These are phyloP conservation scores for Sebastes glaucus DNA, from an alignment of 2,797 vertebrate genomes.

Conservation along the genomic window DNA sequence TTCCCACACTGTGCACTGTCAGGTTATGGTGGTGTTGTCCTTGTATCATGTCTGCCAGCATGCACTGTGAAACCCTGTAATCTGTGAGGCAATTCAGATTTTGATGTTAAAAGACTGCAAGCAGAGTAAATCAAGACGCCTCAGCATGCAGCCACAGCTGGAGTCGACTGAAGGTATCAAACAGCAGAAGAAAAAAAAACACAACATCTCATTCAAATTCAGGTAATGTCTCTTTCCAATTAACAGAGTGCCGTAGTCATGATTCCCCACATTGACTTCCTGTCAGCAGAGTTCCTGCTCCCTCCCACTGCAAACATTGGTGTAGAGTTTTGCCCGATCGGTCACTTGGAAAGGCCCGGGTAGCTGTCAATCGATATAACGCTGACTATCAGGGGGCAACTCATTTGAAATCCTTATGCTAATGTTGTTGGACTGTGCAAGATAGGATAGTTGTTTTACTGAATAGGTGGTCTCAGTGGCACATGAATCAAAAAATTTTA, in stretches of 20 bases:
- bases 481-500: too few species aligned
- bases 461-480: background rate
- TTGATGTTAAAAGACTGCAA: background rate
- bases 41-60: background rate
- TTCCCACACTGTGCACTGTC: background rate
- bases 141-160: slow-evolving; percentile 4
- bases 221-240: slow-evolving; percentile 57
- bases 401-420: background rate
- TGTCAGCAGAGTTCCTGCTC: slow-evolving; percentile 42
- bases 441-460: background rate
- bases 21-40: background rate
- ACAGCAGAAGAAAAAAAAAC: background rate
- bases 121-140: slow-evolving; percentile 13
- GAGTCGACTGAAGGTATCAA: slow-evolving; percentile 19
- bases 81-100: background rate
- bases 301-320: background rate
- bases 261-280: slow-evolving; percentile 64
- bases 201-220: slow-evolving; percentile 54
- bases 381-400: background rate
- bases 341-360: background rate
- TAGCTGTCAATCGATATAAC: slow-evolving; percentile 45
- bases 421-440: background rate
- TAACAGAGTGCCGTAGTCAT: slow-evolving; percentile 59
- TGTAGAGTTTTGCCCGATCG: slow-evolving; percentile 22
- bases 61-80: background rate